A percentile compares a stretch with the other conserved stretches of the same genome.
Evolutionary conservation across 2,113 vertebrate species (phyloP).

Genomic region (Pseudois nayaur): DNA sequence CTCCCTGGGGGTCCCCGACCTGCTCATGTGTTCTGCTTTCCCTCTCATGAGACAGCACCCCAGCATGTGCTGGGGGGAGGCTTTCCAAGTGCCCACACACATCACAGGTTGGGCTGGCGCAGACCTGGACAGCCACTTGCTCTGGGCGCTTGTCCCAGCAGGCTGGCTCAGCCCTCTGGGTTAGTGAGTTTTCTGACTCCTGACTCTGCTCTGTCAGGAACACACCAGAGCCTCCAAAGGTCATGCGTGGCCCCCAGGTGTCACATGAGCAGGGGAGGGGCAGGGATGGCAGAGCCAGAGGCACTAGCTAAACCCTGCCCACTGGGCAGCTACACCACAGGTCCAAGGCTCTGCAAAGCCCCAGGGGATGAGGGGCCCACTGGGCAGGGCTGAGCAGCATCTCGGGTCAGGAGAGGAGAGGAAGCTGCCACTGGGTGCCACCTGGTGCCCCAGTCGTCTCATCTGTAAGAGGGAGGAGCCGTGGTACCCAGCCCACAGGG

Average conservation of each 20-base stretch:
- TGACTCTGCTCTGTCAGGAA: not conserved
- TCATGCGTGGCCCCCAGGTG: not conserved
- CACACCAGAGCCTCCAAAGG: not conserved
- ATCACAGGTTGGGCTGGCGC: not conserved
- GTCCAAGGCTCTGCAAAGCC: not conserved
- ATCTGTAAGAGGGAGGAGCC: not conserved
- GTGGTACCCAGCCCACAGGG: not conserved
- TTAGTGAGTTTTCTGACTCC: not conserved
- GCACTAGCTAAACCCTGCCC: too few relatives aligned
- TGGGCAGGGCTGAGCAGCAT: not conserved
- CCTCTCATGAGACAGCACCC: not conserved
- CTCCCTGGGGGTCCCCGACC: not conserved
- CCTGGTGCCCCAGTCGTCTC: not conserved
- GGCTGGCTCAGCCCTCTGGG: not conserved
- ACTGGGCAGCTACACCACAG: too few relatives aligned
- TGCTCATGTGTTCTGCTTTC: rapidly evolving
- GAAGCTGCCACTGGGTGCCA: not conserved
- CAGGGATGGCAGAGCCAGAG: not conserved
- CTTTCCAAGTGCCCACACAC: not conserved
- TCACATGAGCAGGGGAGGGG: not conserved
- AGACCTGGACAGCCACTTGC: not conserved
- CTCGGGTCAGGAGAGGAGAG: not conserved
- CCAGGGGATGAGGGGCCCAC: not conserved
- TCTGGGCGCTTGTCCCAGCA: not conserved
- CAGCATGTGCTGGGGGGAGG: not conserved